Evolutionary conservation across 1,140 invertebrate genomes (phyloP), one percentile per base, ranked within the genome.

Genomic region (Anastrepha ludens): DNA sequence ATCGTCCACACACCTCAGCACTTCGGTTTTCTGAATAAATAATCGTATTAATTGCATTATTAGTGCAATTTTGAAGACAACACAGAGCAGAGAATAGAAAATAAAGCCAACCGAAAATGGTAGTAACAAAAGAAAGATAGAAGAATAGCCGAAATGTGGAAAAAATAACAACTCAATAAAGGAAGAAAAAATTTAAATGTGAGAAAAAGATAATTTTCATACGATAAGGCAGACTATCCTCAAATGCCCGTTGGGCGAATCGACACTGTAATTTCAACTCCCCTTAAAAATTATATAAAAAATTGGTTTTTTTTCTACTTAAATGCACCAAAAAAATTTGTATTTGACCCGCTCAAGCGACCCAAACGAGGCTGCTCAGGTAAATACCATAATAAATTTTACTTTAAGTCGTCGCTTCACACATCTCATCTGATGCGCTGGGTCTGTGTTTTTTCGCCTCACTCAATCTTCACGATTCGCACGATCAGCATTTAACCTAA

Each of bases 401-500:
- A 86, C 15, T 86, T 86, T 86, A 65, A 60, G 58, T 29, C 17
- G 44, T 41, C 39, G 58, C 29, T 11, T 86, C 59, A 13, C 59
- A 86, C 85, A 86, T 86, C 85, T 47, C 85, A 86, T 86, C 85
- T 47, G 20, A 86, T 86, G 85, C 58, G 59, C n/a, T 50, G 74
- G 2, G 60, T 47, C 17, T 74, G 41, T 7, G 39, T 15, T 59
- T 11, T 85, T 39, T n/a, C 13, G 13, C 7, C 39, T 44, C 58
- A 50, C 39, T 17, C 58, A 58, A 86, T 62, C 85, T n/a, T 86
- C 58, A 64, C 85, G 62, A 86, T 86, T 81, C 74, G 85, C 58
- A 62, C 85, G 85, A 86, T 86, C 85, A 65, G 47, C 58, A 87
- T 59, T 58, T 70, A 87, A 67, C 62, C 87, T 65, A 67, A 87